These are phyloP conservation scores for Drosophila rhopaloa DNA, from an alignment of 1,140 invertebrate species.

Conservation along the genomic window DNA sequence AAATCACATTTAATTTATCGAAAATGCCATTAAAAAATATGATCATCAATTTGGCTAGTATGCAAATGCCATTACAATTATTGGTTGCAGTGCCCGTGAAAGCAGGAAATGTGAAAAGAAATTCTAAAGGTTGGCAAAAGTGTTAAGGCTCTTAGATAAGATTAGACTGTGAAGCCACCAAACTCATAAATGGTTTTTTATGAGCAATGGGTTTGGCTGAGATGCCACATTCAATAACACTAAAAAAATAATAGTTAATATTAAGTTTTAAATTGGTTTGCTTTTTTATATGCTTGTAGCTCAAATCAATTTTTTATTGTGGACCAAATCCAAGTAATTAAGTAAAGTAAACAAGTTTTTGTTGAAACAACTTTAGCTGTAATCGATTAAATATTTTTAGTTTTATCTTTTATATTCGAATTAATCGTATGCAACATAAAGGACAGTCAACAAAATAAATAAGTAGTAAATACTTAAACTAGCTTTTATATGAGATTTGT, in stretches of 20 bases:
- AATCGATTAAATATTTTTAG: too few species aligned
- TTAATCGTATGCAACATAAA: too few species aligned
- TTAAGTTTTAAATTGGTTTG: too few species aligned
- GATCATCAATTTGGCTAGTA: slow-evolving; percentile 50
- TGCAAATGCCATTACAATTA: slow-evolving; percentile 56
- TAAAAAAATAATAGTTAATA: neutral
- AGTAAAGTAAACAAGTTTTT: too few species aligned
- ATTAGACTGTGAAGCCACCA: neutral
- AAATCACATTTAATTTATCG: slow-evolving; percentile 63
- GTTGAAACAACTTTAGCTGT: too few species aligned
- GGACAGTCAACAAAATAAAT: too few species aligned
- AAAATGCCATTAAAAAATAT: slow-evolving; percentile 59
- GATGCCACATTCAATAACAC: neutral
- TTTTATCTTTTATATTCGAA: too few species aligned
- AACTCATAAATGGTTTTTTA: slow-evolving; percentile 13
- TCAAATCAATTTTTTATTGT: too few species aligned
- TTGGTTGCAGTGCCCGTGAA: slow-evolving; percentile 1
- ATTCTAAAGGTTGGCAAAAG: neutral
- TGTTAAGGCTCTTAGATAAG: neutral
- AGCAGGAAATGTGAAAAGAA: neutral
- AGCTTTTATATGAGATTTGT: too few species aligned
- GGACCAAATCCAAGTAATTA: too few species aligned
- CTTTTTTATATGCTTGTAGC: too few species aligned
- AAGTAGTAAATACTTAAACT: too few species aligned
- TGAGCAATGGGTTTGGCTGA: slow-evolving; percentile 8